Conservation (phyloP, 2,888 invertebrate genomes). For the Pachycephus smyrnensis region DNA sequence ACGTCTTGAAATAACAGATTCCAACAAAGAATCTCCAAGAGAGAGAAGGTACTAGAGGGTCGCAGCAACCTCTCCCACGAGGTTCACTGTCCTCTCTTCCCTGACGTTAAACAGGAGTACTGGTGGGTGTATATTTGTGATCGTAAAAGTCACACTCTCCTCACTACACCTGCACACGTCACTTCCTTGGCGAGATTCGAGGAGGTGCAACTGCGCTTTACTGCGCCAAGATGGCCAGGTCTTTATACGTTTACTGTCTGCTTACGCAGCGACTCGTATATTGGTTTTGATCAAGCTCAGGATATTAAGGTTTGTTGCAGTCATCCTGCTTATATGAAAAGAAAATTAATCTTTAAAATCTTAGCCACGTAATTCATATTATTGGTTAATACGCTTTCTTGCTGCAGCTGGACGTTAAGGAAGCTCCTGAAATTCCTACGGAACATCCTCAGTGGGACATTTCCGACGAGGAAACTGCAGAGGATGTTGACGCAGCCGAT, state of each 20-base stretch:
- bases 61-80: slow-evolving; percentile 93
- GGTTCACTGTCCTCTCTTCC: slow-evolving; percentile 98
- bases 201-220: slow-evolving; percentile 92
- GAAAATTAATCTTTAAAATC: not conserved
- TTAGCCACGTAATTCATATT: not conserved
- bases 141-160: slow-evolving; percentile 89
- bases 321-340: not conserved
- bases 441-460: slow-evolving; percentile 99
- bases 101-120: slow-evolving; percentile 96
- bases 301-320: slow-evolving; percentile 82
- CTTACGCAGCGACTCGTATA: slow-evolving; percentile 91
- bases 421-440: slow-evolving; percentile 90
- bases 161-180: slow-evolving; percentile 93
- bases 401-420: slow-evolving; percentile 90
- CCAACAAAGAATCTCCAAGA: slow-evolving; percentile 87
- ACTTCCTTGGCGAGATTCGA: slow-evolving; percentile 91
- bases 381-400: slow-evolving; percentile 18
- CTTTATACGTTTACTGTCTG: slow-evolving; percentile 93
- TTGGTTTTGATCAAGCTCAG: slow-evolving; percentile 95
- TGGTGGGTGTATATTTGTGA: slow-evolving; percentile 99
- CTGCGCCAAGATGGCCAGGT: slow-evolving; percentile 94
- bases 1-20: slow-evolving; percentile 68
- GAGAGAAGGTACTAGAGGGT: slow-evolving; percentile 90
- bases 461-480: slow-evolving; percentile 90
- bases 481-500: slow-evolving; percentile 74